Evolutionary conservation across 1,140 invertebrate genomes (phyloP), one percentile per base, ranked within the genome.

Genomic region (Scaptomyza hsui): DNA sequence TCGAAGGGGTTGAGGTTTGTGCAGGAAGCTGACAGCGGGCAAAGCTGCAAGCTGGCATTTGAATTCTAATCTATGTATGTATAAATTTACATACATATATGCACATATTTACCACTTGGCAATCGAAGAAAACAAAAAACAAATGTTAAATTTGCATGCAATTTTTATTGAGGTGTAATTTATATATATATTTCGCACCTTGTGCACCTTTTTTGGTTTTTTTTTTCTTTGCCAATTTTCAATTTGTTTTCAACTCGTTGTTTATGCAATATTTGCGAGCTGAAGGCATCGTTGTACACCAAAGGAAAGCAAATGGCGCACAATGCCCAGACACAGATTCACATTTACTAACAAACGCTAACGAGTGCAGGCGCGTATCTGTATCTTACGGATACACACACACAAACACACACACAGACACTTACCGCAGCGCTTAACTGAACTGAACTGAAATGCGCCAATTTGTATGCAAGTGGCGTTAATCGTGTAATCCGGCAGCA

Each of bases 401-500:
- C 29, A 47, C 51, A 61, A 15, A 51, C 44, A 60, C 45, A 62
- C 13, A 19, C 35, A 41, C 6, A 1, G 1, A 2, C 0, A 37
- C 19, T 24, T 19, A 41, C 37, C 16, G 39, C 16, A 16, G 35
- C 21, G 26, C 26, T 29, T 29, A 29, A 12, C 13, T n/a, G 26
- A 44, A 12, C 13, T n/a, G 26, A 44, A 65, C 70, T 68, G 63
- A 85, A 85, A 85, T 85, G 81, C 81, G 82, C 82, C 82, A 88
- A 88, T 88, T 88, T 88, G 82, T 88, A 88, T 88, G 82, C 82
- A 88, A 61, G 75, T 68, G 80, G 82, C 83, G 86, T 88, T 88
- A 88, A 85, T 82, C 83, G 82, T 67, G 82, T 86, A 80, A 83
- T 83, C 79, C 79, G 79, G 79, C 79, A 83, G 79, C 79, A 53